Evolutionary conservation across 2,797 vertebrate species (phyloP).

Genomic region (Chaunax sp.): DNA sequence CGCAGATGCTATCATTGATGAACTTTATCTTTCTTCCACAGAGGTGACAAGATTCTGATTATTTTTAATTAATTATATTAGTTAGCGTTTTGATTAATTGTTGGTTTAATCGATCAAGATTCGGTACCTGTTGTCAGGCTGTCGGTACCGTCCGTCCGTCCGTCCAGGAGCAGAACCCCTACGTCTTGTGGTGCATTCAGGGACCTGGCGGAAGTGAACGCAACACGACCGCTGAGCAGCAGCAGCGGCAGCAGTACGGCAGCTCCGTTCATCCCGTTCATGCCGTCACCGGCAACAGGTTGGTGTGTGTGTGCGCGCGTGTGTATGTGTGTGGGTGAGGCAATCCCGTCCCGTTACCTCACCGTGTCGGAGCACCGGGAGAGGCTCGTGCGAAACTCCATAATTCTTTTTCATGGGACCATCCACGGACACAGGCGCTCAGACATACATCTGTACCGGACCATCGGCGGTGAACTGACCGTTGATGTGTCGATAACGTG

Average conservation of each 20-base stretch:
- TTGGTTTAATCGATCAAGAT: too few relatives aligned
- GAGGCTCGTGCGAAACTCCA: slow-evolving; percentile 40
- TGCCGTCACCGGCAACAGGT: slow-evolving; percentile 62
- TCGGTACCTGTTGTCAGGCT: slow-evolving; percentile 32
- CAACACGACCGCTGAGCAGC: slow-evolving; percentile 52
- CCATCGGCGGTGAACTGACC: slow-evolving; percentile 1
- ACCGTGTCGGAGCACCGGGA: slow-evolving; percentile 28
- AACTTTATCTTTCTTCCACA: too few relatives aligned
- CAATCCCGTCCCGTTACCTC: slow-evolving; percentile 52
- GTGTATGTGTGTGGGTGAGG: slow-evolving; percentile 2
- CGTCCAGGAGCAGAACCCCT: neutral
- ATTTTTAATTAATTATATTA: too few relatives aligned
- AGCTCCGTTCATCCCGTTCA: slow-evolving; percentile 48
- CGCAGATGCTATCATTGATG: too few relatives aligned
- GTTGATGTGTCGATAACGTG: neutral
- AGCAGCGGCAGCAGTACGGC: slow-evolving; percentile 52
- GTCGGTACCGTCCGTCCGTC: slow-evolving; percentile 25
- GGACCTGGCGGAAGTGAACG: slow-evolving; percentile 42
- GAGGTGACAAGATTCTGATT: too few relatives aligned
- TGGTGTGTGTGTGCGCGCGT: neutral
- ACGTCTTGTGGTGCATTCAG: slow-evolving; percentile 57
- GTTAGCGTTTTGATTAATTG: too few relatives aligned
- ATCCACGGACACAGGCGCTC: slow-evolving; percentile 2
- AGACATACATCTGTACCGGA: neutral
- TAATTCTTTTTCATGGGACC: slow-evolving; percentile 11